These are phyloP conservation scores for Timema cristinae DNA, from an alignment of 2,888 invertebrate species.

Conservation along the genomic window DNA sequence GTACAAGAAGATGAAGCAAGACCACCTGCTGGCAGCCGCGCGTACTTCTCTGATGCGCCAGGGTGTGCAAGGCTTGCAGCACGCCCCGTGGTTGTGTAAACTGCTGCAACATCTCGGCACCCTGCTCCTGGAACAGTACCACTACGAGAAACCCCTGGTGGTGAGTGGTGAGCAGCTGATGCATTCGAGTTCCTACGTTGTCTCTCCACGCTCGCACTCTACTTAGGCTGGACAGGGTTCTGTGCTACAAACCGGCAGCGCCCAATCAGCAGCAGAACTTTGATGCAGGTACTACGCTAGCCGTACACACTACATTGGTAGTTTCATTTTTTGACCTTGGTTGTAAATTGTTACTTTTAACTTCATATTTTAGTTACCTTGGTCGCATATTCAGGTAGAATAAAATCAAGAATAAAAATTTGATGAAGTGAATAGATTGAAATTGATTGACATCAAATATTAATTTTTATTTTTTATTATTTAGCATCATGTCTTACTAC, in stretches of 20 bases:
- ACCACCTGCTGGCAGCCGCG: conserved; percentile 49
- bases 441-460: too few species aligned
- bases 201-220: conserved; percentile 52
- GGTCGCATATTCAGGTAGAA: too few species aligned
- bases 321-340: too few species aligned
- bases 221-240: conserved; percentile 51
- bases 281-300: conserved; percentile 34
- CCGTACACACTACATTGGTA: too few species aligned
- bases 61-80: conserved; percentile 52
- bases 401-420: too few species aligned
- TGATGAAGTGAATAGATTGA: too few species aligned
- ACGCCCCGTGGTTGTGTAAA: conserved; percentile 52
- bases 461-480: too few species aligned
- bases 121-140: conserved; percentile 50
- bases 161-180: conserved; percentile 55
- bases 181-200: conserved; percentile 57
- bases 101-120: conserved; percentile 49
- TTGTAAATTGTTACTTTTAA: too few species aligned
- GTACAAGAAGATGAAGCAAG: conserved; percentile 45
- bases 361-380: too few species aligned
- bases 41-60: conserved; percentile 49
- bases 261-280: conserved; percentile 44
- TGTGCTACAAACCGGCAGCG: conserved; percentile 49
- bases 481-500: too few species aligned
- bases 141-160: conserved; percentile 54